phyloP scores from a whole-genome alignment of 2,888 invertebrate species.

The Morpho achilles region DNA sequence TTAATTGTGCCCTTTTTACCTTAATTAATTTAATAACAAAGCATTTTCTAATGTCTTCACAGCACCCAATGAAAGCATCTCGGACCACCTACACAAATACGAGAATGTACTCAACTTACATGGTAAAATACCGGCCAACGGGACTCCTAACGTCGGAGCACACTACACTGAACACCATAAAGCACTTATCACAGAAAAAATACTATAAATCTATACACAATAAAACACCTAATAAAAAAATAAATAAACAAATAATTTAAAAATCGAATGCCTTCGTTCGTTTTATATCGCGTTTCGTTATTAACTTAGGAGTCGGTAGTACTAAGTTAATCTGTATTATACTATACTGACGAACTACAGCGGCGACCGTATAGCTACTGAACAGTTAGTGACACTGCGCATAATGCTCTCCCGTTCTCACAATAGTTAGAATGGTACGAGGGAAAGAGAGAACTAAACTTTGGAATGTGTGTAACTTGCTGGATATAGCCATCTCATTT shows the following conservation, averaged over 20 bases:
- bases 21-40: not conserved
- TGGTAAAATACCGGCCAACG: constrained; percentile 60
- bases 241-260: constrained; percentile 37
- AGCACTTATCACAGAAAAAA: constrained; percentile 32
- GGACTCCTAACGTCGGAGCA: constrained; percentile 46
- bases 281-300: constrained; percentile 36
- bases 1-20: not conserved
- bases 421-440: constrained; percentile 27
- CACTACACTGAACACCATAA: constrained; percentile 35
- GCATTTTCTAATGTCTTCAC: constrained; percentile 13
- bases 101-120: constrained; percentile 49
- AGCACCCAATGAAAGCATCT: constrained; percentile 21
- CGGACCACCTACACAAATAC: constrained; percentile 39
- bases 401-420: constrained; percentile 51
- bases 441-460: constrained; percentile 48
- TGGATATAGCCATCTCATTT: constrained; percentile 49
- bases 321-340: constrained; percentile 11
- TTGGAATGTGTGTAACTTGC: constrained; percentile 60
- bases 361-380: constrained; percentile 56
- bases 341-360: constrained; percentile 35
- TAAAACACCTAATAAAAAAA: constrained; percentile 33
- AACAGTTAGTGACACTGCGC: constrained; percentile 75
- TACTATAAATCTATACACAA: constrained; percentile 29
- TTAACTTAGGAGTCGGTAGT: constrained; percentile 21
- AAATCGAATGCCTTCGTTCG: constrained; percentile 57